Conservation (phyloP, 2,888 invertebrate species). For the Platyscelio sp. region DNA sequence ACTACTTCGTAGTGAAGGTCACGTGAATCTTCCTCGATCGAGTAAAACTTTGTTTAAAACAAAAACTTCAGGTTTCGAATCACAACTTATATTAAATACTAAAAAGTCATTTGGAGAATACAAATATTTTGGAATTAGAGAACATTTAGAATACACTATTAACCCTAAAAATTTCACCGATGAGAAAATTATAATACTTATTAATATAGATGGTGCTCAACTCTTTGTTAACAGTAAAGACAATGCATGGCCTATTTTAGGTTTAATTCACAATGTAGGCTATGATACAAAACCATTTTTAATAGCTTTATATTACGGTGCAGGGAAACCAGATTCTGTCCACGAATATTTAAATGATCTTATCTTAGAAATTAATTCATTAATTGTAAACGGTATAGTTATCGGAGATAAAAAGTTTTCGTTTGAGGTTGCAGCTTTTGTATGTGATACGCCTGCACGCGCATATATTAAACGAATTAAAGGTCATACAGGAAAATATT, state of each 20-base stretch:
- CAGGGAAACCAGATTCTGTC: conserved; percentile 54
- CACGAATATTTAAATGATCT: conserved; percentile 64
- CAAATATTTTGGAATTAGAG: not conserved
- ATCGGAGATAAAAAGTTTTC: conserved; percentile 44
- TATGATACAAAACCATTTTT: conserved; percentile 36
- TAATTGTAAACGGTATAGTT: conserved; percentile 59
- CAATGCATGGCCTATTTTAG: conserved; percentile 29
- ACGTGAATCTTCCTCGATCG: conserved; percentile 13
- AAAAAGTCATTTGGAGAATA: not conserved
- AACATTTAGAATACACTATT: conserved; percentile 8
- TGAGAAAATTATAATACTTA: conserved; percentile 9
- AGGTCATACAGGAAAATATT: conserved; percentile 63
- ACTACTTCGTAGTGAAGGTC: conserved; percentile 32
- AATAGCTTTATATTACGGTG: conserved; percentile 34
- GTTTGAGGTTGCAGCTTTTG: conserved; percentile 53
- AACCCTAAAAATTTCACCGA: conserved; percentile 17
- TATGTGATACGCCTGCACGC: conserved; percentile 70
- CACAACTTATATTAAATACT: conserved; percentile 16
- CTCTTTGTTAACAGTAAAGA: conserved; percentile 12
- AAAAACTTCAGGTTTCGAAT: not conserved
- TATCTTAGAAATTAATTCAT: conserved; percentile 53
- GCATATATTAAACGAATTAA: conserved; percentile 67
- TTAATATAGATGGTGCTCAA: conserved; percentile 29
- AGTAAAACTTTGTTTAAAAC: conserved; percentile 37
- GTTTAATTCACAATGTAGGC: conserved; percentile 15